Percentiles rank a stretch among this genome's conserved stretches.
These are phyloP conservation scores for Anhinga rufa DNA, from an alignment of 2,113 vertebrate genomes.

Conservation along the genomic window DNA sequence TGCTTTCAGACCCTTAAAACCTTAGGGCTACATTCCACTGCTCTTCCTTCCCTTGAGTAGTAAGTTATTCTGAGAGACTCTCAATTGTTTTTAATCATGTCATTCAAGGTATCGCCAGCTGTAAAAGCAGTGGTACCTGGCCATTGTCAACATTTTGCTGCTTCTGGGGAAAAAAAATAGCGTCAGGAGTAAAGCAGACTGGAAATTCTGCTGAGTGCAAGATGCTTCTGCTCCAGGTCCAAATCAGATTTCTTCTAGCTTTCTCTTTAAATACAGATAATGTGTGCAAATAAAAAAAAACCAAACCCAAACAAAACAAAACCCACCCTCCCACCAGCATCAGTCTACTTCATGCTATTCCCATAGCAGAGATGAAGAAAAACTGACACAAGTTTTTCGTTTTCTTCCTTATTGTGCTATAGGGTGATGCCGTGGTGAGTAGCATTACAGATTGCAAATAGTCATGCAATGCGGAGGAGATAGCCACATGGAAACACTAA, in stretches of 20 bases:
- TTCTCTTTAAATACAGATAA: neutral
- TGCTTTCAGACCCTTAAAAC: neutral
- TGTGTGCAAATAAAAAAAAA: neutral
- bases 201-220: neutral
- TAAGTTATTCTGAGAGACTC: neutral
- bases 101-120: neutral
- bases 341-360: neutral
- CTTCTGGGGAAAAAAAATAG: neutral
- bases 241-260: neutral
- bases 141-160: neutral
- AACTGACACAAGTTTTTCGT: neutral
- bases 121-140: neutral
- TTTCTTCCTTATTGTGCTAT: neutral
- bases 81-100: neutral
- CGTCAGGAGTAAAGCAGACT: neutral
- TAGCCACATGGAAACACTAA: neutral
- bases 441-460: neutral
- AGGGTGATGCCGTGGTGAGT: neutral
- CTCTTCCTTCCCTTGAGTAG: neutral
- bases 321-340: neutral
- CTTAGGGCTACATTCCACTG: neutral
- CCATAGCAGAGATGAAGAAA: neutral
- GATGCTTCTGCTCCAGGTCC: neutral
- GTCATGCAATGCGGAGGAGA: neutral
- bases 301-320: too few relatives aligned